Base-by-base conservation (phyloP, 2,113 vertebrate genomes). In the Vanacampus margaritifer region DNA sequence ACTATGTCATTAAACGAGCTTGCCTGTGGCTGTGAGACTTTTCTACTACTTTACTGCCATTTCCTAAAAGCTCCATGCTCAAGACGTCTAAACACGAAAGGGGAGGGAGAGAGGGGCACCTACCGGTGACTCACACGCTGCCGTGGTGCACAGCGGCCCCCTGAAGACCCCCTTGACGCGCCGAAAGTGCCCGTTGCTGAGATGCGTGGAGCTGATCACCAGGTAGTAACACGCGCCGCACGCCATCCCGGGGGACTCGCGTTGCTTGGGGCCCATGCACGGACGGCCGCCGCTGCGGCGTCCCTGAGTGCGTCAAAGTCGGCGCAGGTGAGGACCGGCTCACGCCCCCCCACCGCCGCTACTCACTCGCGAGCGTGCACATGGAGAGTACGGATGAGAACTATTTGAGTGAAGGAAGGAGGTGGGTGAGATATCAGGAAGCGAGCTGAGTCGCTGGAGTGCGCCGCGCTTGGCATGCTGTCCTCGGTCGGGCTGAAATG, bases 161-260 rank as follows among this genome's bases (percentile, higher is more conserved):
- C 95, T 91, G 94, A 98, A 98, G 91, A 98, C 95, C 82, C 97
- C 97, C 86, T 98, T 98, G 78, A 98, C 98, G 88, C 94, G 94
- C 79, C 97, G 92, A 89, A 96, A 96, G 91, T 98, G 96, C 77
- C 97, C 97, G 82, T 98, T 98, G 93, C 94, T 95, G 86, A 98
- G 95, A 87, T 98, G 97, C 79, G 95, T 96, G 69, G 97, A 98
- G 92, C 97, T 98, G 94, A 98, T 98, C 79, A 98, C 96, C 91
- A 98, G 93, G 91, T 98, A 98, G 80, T 94, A 94, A 87, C 97
- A 98, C 86, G 96, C 94, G 65, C 93, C 93, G 92, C 96, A 98
- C 91, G 96, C 95, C 97, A 98, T 98, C 72, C 79, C 84, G 74
- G 82, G 80, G 81, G 41, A 72, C 71, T 87, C 72, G 59, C 71